These are phyloP conservation scores for Vidua chalybeata DNA, from an alignment of 2,113 vertebrate species.

Conservation along the genomic window DNA sequence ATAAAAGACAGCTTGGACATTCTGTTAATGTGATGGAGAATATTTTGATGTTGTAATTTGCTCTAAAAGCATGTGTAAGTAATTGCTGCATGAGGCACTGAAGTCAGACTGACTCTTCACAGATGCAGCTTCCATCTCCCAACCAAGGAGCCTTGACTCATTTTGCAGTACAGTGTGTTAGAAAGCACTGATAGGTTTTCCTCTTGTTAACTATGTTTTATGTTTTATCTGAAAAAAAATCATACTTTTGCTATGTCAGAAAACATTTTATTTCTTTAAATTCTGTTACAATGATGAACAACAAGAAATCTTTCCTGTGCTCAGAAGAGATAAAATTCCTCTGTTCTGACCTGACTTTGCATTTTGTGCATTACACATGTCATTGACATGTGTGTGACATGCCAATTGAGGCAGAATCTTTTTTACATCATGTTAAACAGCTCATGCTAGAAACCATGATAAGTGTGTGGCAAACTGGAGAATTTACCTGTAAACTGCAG, in stretches of 20 bases:
- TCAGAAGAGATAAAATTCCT: neutral
- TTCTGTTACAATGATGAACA: neutral
- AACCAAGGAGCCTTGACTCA: neutral
- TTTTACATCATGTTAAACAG: neutral
- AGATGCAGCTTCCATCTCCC: neutral
- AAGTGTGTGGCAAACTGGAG: neutral
- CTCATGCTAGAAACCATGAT: neutral
- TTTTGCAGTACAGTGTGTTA: neutral
- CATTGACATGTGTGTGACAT: neutral
- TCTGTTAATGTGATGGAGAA: slow-evolving; percentile 4
- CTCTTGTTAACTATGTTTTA: neutral
- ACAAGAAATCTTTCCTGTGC: neutral
- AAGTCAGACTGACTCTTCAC: neutral
- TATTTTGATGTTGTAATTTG: slow-evolving; percentile 23
- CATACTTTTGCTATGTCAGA: neutral
- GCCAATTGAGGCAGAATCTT: neutral
- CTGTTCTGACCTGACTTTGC: neutral
- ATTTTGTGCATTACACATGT: neutral
- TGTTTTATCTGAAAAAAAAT: neutral
- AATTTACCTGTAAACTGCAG: neutral
- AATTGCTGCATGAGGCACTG: neutral
- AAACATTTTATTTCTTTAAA: neutral
- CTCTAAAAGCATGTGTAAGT: slow-evolving; percentile 1
- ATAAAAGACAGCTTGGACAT: neutral
- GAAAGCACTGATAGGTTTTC: neutral